Evolutionary conservation across 2,797 vertebrate genomes (phyloP), one percentile per base, ranked within the genome.

Genomic region (Aphelocoma californica): DNA sequence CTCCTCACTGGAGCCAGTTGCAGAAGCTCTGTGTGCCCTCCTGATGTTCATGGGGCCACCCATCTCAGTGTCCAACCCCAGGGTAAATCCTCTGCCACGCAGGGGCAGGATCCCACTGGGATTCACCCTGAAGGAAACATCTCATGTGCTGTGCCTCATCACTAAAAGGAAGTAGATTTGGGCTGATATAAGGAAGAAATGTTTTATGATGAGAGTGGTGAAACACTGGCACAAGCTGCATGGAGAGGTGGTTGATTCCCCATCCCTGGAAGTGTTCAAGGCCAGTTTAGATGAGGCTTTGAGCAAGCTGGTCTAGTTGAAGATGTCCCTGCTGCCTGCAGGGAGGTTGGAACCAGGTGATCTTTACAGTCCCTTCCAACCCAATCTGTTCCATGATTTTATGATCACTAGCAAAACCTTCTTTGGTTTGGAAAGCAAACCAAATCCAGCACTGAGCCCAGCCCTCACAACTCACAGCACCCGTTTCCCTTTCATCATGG

Each of bases 31-130:
- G 8, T 60, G 31, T 13, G 3, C 21, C 53, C 40, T 88, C 51
- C 34, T 26, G 54, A 15, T 69, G 38, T 18, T 81, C 4, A 1
- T 3, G 4, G 61, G 21, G 45, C 34, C 0, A 0, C 36, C 25
- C 2, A 1, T 48, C 29, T 73, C 25, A 5, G 36, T 10, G 40
- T 54, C 73, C 73, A 32, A 2, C 28, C 4, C 36, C 6, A 12
- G 42, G 18, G 26, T 61, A 58, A 69, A 79, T 44, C 50, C 56
- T 50, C 23, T 53, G 54, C 56, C 53, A 14, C 0, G 1, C 67
- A 51, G 19, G 38, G 21, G 24, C 9, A 14, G 60, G 40, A 45
- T 66, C 57, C 57, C 36, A 19, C 32, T 15, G 24, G 54, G 53
- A 81, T 72, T 70, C 78, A 81, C 44, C 44, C 82, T 11, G 8